A percentile compares a stretch with the other conserved stretches of the same genome.
Conservation (phyloP, 2,113 vertebrate species). For the Thamnophis sirtalis region DNA sequence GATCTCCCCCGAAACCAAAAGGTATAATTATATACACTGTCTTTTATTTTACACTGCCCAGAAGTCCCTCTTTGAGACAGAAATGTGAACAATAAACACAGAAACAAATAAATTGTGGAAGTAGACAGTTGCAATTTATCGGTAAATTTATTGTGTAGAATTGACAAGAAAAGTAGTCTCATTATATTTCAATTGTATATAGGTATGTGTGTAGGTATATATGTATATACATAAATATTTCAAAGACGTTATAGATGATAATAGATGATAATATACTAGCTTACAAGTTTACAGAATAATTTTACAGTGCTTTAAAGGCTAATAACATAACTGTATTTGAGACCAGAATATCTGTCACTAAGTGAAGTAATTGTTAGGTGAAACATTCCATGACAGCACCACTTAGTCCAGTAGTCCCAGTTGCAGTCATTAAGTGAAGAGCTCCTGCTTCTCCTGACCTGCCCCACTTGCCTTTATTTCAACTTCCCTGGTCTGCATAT, state of each 20-base stretch:
- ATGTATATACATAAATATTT: background rate
- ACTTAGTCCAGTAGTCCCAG: background rate
- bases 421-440: background rate
- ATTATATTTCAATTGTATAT: background rate
- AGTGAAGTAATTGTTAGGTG: background rate
- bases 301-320: background rate
- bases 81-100: background rate
- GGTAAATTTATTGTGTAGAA: background rate
- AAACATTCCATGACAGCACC: background rate
- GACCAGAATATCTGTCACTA: background rate
- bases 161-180: background rate
- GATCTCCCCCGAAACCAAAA: conserved; percentile 95
- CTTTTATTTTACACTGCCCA: background rate
- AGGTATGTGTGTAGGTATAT: background rate
- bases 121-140: background rate
- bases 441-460: background rate
- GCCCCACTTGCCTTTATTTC: background rate
- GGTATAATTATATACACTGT: conserved; percentile 66
- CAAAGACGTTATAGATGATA: background rate
- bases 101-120: background rate
- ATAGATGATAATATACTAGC: background rate
- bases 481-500: background rate
- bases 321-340: background rate
- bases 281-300: background rate
- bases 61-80: background rate